Base-by-base conservation (phyloP, 2,113 vertebrate genomes). In the Mastomys natalensis region DNA sequence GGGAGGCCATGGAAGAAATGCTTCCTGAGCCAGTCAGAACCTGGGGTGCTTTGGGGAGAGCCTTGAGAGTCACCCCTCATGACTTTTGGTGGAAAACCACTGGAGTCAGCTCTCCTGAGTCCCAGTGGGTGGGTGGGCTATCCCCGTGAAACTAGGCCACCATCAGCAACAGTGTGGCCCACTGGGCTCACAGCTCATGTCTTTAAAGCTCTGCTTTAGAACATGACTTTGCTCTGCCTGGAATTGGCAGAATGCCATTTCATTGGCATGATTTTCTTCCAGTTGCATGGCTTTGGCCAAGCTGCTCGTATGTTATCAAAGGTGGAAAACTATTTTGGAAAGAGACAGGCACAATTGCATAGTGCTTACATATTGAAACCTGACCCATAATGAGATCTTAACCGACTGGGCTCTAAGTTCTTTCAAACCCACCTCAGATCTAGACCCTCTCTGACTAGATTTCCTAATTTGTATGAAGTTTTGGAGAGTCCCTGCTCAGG, bases 311-410 rank as follows among this genome's bases (percentile, higher is more conserved):
- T 84, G 26, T 88, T 91, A 62, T 60, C 55, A 74, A 94, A 91
- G 10, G 7, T 80, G 37, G 40, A 82, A 53, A 87, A 73, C 45
- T 72, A n/a, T 72, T 89, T 58, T 72, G 60, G 93, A 77, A 70
- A 72, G 64, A 95, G 92, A 91, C 72, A 87, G 93, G 12, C 16
- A 7, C 5, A 80, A 84, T 95, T 62, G 12, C 55, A 74, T 81
- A 85, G 90, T 94, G 87, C 40, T n/a, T 58, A 10, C 51, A 55
- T 70, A 62, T 31, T 51, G 9, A 86, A 70, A 76, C 58, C 21
- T 43, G 89, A 37, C 58, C 34, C 86, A 53, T 72, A 85, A 76
- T 43, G 48, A 89, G 37, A 74, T 81, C 76, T 86, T 45, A 78
- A 78, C 60, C 40, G 31, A 17, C 7, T 17, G 66, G 53, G 34